A percentile compares a stretch with the other conserved stretches of the same genome.
These are phyloP conservation scores for Nycticorax nycticorax DNA, from an alignment of 2,113 vertebrate genomes.

Conservation along the genomic window DNA sequence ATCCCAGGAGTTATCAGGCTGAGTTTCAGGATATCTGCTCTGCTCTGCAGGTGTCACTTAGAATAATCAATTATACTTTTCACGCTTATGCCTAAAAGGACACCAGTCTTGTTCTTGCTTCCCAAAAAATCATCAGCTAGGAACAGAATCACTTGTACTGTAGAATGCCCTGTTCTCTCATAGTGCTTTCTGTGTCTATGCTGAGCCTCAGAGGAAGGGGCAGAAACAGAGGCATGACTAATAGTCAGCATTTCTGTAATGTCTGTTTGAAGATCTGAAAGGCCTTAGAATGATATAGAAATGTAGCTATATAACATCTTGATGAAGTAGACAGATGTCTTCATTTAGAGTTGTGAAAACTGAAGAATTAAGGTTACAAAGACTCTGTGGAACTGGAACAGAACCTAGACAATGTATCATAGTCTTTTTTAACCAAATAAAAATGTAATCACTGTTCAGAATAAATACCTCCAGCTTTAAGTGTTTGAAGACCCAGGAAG, in stretches of 20 bases:
- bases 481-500: neutral
- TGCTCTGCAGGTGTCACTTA: neutral
- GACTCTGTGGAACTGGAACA: neutral
- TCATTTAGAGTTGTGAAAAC: neutral
- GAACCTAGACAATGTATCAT: neutral
- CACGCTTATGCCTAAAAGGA: neutral
- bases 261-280: neutral
- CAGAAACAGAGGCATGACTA: neutral
- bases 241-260: neutral
- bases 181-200: neutral
- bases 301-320: neutral
- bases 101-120: neutral
- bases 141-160: neutral
- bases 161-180: neutral
- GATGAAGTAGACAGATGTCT: neutral
- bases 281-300: neutral
- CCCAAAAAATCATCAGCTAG: neutral
- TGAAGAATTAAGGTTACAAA: neutral
- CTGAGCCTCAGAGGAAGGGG: neutral
- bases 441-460: neutral
- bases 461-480: neutral
- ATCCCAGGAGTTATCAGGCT: neutral
- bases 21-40: neutral
- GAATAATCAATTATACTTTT: conserved; percentile 1
- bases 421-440: neutral